Conservation (phyloP, 2,797 vertebrate genomes). For the Fistularia commersonii region DNA sequence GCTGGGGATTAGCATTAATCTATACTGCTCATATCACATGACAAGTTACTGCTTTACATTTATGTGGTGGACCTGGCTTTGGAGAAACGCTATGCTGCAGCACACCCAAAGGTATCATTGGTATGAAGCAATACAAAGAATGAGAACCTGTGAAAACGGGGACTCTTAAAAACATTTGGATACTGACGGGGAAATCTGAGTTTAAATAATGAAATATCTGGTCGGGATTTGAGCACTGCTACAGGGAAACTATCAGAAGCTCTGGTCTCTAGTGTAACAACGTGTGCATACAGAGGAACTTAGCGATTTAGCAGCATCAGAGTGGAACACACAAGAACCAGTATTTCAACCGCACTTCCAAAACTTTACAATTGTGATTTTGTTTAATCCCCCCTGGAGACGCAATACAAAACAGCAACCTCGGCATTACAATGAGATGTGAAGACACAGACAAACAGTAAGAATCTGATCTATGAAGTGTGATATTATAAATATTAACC, state of each 20-base stretch:
- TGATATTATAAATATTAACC: too few species aligned
- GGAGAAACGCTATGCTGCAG: slow-evolving; percentile 14
- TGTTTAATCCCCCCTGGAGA: slow-evolving; percentile 19
- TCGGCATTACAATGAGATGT: not conserved
- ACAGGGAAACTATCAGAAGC: too few species aligned
- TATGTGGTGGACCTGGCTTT: slow-evolving; percentile 8
- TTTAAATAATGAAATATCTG: too few species aligned
- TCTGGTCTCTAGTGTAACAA: too few species aligned
- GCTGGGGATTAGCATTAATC: slow-evolving; percentile 13
- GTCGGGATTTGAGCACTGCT: too few species aligned
- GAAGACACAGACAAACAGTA: too few species aligned
- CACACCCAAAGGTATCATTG: not conserved
- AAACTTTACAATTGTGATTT: slow-evolving; percentile 16
- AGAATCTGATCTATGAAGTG: too few species aligned
- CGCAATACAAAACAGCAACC: slow-evolving; percentile 12
- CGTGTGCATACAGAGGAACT: slow-evolving; percentile 1
- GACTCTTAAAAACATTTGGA: too few species aligned
- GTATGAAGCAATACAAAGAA: too few species aligned
- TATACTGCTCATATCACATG: slow-evolving; percentile 12
- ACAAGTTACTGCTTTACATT: slow-evolving; percentile 17
- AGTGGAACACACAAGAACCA: slow-evolving; percentile 15
- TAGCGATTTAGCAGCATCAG: slow-evolving; percentile 18
- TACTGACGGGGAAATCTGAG: too few species aligned
- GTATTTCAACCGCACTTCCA: slow-evolving; percentile 27
- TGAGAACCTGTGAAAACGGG: too few species aligned